Evolutionary conservation across 1,140 invertebrate genomes (phyloP).

Genomic region (Ooceraea biroi): DNA sequence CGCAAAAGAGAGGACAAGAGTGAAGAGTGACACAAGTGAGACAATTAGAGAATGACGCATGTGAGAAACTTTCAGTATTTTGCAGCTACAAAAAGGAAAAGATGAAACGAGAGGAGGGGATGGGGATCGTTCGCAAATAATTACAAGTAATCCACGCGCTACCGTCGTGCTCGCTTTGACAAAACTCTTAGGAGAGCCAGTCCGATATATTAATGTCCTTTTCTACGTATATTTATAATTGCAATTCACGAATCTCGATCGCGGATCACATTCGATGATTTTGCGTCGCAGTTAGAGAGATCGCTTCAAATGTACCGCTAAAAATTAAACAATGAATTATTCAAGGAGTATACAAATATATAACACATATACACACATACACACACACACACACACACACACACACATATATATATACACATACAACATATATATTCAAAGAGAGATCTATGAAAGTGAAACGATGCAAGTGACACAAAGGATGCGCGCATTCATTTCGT

Average conservation of each 20-base stretch:
- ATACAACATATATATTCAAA: too few relatives aligned
- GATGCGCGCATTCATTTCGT: background rate
- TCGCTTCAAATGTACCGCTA: slow-evolving; percentile 22
- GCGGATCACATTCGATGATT: slow-evolving; percentile 68
- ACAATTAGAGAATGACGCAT: slow-evolving; percentile 38
- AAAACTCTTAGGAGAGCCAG: slow-evolving; percentile 75
- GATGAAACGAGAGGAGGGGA: slow-evolving; percentile 74
- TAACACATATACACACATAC: too few relatives aligned
- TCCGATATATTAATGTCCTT: slow-evolving; percentile 72
- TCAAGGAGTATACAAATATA: too few relatives aligned
- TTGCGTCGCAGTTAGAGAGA: slow-evolving; percentile 38
- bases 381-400: too few relatives aligned
- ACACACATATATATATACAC: too few relatives aligned
- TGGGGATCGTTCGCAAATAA: slow-evolving; percentile 77
- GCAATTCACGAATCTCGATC: slow-evolving; percentile 71
- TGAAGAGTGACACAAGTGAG: background rate
- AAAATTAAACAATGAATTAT: slow-evolving; percentile 30
- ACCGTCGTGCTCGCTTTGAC: slow-evolving; percentile 77
- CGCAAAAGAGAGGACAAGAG: too few relatives aligned
- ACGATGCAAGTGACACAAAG: background rate
- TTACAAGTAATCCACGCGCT: slow-evolving; percentile 77
- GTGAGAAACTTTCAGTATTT: slow-evolving; percentile 75
- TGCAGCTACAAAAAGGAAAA: slow-evolving; percentile 41
- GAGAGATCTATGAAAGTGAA: slow-evolving; percentile 2
- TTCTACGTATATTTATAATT: slow-evolving; percentile 74